Base-by-base conservation (phyloP, 1,140 invertebrate genomes). In the Caerostris darwini region DNA sequence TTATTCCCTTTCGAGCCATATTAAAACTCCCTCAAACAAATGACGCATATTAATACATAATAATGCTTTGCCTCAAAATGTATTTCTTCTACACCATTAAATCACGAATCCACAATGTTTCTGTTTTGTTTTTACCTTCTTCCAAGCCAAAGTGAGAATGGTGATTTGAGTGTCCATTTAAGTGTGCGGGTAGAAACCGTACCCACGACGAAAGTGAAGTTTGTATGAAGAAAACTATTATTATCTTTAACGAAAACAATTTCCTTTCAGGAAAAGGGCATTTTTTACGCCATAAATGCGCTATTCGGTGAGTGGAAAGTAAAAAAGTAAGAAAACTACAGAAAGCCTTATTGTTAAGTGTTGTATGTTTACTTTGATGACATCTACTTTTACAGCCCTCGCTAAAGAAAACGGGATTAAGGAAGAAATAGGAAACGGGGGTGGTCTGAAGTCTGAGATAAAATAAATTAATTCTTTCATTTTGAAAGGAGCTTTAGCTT, bases 311-410 rank as follows among this genome's bases (percentile, higher is more conserved):
- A 34, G 2, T 1, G 7, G 34, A 17, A 14, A 67, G 0, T 5
- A 67, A 14, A 67, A 19, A 10, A 86, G 57, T n/a, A 58, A 58
- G 57, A 58, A 86, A 86, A 64, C 7, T 61, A 64, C 14, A 12
- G 59, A 64, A 53, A 88, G 61, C 50, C 86, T 58, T 64, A 64
- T 87, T 87, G 85, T 87, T 87, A 88, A 88, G 86, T 67, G 86
- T 88, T 88, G 86, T 67, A 64, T 88, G 86, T 53, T 88, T 88
- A 64, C 59, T 88, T 50, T 88, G 86, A 88, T 67, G 86, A 88
- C 86, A 88, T 88, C 86, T 67, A 88, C 86, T 64, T 88, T 50
- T 64, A 19, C 12, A 17, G 17, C 64, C 64, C 34, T 58, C 5
- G 10, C 8, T 53, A 67, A 88, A 59, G 86, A 64, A 88, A 88